Percentiles rank a stretch among this genome's conserved stretches.
Conservation (phyloP, 2,113 vertebrate species). For the Melanerpes formicivorus region DNA sequence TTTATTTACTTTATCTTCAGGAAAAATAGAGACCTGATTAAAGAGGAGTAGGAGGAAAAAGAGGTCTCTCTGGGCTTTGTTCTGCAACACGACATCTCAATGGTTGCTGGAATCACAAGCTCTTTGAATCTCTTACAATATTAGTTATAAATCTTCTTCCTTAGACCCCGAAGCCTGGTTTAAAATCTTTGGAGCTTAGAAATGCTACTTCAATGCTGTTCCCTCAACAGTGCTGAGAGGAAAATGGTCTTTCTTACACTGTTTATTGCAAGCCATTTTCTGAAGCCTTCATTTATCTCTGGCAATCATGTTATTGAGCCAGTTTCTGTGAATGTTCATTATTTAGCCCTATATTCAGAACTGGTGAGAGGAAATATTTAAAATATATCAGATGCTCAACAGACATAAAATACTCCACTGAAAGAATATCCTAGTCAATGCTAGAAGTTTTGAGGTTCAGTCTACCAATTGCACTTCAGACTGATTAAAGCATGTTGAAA, state of each 20-base stretch:
- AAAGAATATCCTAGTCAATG: background rate
- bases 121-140: background rate
- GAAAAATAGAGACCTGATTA: constrained; percentile 31
- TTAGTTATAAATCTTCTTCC: background rate
- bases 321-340: background rate
- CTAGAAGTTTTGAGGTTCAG: background rate
- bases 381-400: background rate
- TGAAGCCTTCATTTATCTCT: background rate
- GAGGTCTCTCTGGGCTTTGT: background rate
- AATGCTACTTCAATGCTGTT: background rate
- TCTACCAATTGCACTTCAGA: background rate
- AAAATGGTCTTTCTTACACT: background rate
- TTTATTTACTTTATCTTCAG: constrained; percentile 42
- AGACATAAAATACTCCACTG: background rate
- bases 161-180: background rate
- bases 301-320: background rate
- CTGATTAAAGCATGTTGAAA: background rate
- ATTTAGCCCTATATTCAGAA: background rate
- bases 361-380: background rate
- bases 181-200: constrained; percentile 20
- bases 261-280: background rate
- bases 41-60: background rate
- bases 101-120: background rate
- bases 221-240: background rate
- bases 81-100: background rate